These are phyloP conservation scores for Neosilurus hyrtlii DNA, from an alignment of 2,797 vertebrate species.

Conservation along the genomic window DNA sequence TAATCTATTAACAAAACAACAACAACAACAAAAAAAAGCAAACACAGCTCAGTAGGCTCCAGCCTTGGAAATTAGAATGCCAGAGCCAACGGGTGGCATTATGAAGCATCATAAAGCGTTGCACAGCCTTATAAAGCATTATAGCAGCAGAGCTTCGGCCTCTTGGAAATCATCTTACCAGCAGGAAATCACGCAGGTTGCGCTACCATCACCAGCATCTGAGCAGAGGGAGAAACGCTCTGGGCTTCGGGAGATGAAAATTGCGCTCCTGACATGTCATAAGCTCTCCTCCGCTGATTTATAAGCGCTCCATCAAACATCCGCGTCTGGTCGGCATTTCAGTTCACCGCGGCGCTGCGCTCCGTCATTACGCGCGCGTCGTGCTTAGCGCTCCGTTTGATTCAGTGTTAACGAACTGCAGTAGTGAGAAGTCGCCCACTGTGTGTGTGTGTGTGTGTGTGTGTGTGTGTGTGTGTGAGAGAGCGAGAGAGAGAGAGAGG, in stretches of 20 bases:
- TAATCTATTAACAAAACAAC: too few relatives aligned
- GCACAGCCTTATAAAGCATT: neutral
- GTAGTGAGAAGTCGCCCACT: constrained; percentile 61
- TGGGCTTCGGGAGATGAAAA: constrained; percentile 54
- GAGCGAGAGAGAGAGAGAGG: too few relatives aligned
- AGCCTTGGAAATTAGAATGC: neutral
- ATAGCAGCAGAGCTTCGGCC: neutral
- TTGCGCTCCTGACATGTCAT: constrained; percentile 34
- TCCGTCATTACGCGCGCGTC: constrained; percentile 59
- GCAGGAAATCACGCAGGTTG: constrained; percentile 72
- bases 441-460: constrained; percentile 51
- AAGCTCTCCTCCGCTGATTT: constrained; percentile 42
- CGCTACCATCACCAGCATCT: constrained; percentile 68
- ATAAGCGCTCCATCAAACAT: constrained; percentile 47
- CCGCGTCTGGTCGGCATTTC: constrained; percentile 37
- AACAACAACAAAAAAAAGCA: neutral
- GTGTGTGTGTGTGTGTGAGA: neutral
- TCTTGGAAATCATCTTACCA: constrained; percentile 62
- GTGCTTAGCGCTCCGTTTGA: constrained; percentile 60
- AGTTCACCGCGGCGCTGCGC: constrained; percentile 40
- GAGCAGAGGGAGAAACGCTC: constrained; percentile 64
- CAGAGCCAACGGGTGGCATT: neutral
- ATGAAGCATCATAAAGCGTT: neutral
- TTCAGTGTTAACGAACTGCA: constrained; percentile 63
- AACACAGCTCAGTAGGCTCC: neutral